Conservation (phyloP, 35 echinoderm and acorn worm species). For the Eucidaris tribuloides region DNA sequence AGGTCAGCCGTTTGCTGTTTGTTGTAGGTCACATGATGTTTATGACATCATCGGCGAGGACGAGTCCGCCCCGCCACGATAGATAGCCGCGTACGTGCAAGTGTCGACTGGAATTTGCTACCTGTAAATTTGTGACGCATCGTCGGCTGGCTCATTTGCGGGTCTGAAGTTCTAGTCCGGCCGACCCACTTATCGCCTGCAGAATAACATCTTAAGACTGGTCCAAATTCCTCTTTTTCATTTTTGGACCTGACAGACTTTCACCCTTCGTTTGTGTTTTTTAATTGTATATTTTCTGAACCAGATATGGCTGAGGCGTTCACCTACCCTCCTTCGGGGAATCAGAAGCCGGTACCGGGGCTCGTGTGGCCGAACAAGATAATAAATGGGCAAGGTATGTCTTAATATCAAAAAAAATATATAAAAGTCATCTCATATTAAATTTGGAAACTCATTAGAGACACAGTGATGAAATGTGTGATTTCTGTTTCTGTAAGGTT, state of each 20-base stretch:
- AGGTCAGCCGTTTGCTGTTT: too few relatives aligned
- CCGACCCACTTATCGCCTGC: constrained; percentile 15
- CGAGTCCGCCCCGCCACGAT: too few relatives aligned
- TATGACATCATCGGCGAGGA: too few relatives aligned
- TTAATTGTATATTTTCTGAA: constrained; percentile 32
- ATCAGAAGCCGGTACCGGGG: not conserved
- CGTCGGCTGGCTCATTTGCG: not conserved
- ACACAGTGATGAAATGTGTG: too few relatives aligned
- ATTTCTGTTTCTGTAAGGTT: too few relatives aligned
- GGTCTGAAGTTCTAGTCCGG: constrained; percentile 15
- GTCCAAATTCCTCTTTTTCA: constrained; percentile 27
- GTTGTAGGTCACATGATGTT: too few relatives aligned
- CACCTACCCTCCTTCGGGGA: not conserved
- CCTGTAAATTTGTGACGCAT: constrained; percentile 14
- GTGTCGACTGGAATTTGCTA: constrained; percentile 23
- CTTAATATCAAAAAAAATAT: too few relatives aligned
- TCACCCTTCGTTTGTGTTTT: constrained; percentile 9
- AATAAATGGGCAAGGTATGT: constrained; percentile 11
- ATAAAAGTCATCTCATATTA: too few relatives aligned
- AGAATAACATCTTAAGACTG: constrained; percentile 11
- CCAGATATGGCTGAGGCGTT: constrained; percentile 25
- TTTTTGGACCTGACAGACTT: constrained; percentile 21
- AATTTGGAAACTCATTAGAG: too few relatives aligned
- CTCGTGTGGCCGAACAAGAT: constrained; percentile 13
- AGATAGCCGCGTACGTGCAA: not conserved